These are phyloP conservation scores for Fistularia tabacaria DNA, from an alignment of 2,797 vertebrate genomes.

Conservation along the genomic window DNA sequence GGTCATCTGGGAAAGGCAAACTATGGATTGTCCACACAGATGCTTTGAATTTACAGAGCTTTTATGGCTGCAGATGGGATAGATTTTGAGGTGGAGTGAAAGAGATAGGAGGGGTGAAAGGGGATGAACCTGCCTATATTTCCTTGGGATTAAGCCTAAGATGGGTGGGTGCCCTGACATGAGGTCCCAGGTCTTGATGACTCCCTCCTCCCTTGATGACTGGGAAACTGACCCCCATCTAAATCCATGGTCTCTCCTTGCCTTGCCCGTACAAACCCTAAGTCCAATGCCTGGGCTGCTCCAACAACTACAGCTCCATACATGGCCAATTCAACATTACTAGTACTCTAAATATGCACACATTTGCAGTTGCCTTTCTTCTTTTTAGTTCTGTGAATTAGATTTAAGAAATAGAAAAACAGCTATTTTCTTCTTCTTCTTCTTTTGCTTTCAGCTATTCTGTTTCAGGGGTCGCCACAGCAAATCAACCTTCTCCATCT, in stretches of 20 bases:
- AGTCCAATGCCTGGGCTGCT: conserved; percentile 15
- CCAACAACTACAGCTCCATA: conserved; percentile 1
- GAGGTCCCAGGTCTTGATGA: conserved; percentile 70
- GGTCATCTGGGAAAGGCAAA: conserved; percentile 70
- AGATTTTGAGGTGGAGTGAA: conserved; percentile 37
- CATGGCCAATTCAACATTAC: too few species aligned
- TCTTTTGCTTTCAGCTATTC: too few species aligned
- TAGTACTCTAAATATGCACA: too few species aligned
- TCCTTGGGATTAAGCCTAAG: conserved; percentile 77
- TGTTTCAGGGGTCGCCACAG: too few species aligned
- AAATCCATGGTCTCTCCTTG: conserved; percentile 57
- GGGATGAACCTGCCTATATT: conserved; percentile 72
- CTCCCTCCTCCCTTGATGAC: conserved; percentile 69
- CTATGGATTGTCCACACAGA: conserved; percentile 68
- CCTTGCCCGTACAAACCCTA: conserved; percentile 44
- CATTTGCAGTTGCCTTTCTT: too few species aligned
- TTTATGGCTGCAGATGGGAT: conserved; percentile 56
- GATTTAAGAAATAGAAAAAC: too few species aligned
- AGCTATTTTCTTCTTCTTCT: too few species aligned
- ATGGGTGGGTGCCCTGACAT: conserved; percentile 68
- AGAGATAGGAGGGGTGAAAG: conserved; percentile 19
- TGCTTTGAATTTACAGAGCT: conserved; percentile 78
- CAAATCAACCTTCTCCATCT: too few species aligned
- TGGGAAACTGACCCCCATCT: conserved; percentile 78
- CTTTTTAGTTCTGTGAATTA: too few species aligned